Conservation (phyloP, 1,140 invertebrate species). For the Megalopta genalis region DNA sequence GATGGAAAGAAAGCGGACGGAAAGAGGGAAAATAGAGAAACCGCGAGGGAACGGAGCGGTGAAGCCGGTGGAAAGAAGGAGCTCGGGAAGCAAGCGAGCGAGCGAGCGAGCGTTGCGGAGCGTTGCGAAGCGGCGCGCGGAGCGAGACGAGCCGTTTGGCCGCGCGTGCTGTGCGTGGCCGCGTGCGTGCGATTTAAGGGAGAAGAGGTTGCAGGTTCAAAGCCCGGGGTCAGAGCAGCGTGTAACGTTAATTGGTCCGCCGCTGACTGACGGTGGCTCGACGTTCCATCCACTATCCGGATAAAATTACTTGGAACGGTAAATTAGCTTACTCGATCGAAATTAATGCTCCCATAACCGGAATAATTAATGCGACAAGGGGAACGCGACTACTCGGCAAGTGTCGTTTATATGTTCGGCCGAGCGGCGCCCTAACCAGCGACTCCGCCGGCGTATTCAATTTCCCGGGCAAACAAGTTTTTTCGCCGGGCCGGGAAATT, state of each 20-base stretch:
- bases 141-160: too few species aligned
- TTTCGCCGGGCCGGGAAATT: slow-evolving; percentile 12
- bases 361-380: too few species aligned
- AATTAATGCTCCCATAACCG: too few species aligned
- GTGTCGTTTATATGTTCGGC: too few species aligned
- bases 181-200: slow-evolving; percentile 17
- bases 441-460: neutral
- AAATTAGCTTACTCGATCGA: too few species aligned
- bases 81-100: neutral
- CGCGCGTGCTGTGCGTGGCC: too few species aligned
- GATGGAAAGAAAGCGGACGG: neutral
- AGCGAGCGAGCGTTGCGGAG: too few species aligned
- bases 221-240: neutral
- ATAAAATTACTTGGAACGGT: neutral
- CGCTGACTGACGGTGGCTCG: neutral
- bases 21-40: neutral
- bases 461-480: neutral
- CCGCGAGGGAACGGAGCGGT: neutral
- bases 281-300: neutral
- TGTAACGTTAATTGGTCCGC: slow-evolving; percentile 41
- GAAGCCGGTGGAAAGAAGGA: neutral
- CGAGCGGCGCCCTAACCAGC: too few species aligned
- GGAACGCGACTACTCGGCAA: too few species aligned
- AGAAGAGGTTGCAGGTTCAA: slow-evolving; percentile 11
- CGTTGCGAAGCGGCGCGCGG: too few species aligned